phyloP scores from a whole-genome alignment of 2,888 invertebrate species.

The Xylota sylvarum region DNA sequence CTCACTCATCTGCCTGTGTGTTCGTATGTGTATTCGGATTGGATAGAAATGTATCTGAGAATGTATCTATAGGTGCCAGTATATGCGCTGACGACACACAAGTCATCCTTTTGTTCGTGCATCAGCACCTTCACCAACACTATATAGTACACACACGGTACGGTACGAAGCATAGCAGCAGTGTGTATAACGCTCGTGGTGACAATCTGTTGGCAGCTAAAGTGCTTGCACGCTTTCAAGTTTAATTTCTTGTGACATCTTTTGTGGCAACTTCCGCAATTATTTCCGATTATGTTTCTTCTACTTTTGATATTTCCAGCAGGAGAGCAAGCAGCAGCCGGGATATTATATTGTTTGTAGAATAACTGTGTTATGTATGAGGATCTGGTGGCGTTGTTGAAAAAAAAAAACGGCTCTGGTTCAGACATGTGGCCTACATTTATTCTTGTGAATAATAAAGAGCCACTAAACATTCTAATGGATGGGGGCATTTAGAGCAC shows the following conservation, averaged over 20 bases:
- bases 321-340: neutral
- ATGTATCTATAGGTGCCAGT: conserved; percentile 32
- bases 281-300: conserved; percentile 75
- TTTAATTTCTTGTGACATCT: conserved; percentile 76
- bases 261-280: conserved; percentile 76
- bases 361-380: conserved; percentile 4
- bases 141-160: neutral
- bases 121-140: conserved; percentile 46
- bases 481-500: conserved; percentile 46
- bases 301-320: conserved; percentile 51
- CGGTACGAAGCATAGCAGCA: no score
- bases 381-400: neutral
- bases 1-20: conserved; percentile 1
- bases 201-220: conserved; percentile 76
- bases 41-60: conserved; percentile 54
- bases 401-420: conserved; percentile 44
- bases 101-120: conserved; percentile 66
- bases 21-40: conserved; percentile 15
- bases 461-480: conserved; percentile 74
- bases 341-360: conserved; percentile 22
- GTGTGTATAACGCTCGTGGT: conserved; percentile 51
- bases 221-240: conserved; percentile 76
- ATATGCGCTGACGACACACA: conserved; percentile 24
- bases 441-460: conserved; percentile 67
- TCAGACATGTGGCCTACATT: conserved; percentile 73